Conservation (phyloP, 1,140 invertebrate genomes). For the Melipona quadrifasciata region DNA sequence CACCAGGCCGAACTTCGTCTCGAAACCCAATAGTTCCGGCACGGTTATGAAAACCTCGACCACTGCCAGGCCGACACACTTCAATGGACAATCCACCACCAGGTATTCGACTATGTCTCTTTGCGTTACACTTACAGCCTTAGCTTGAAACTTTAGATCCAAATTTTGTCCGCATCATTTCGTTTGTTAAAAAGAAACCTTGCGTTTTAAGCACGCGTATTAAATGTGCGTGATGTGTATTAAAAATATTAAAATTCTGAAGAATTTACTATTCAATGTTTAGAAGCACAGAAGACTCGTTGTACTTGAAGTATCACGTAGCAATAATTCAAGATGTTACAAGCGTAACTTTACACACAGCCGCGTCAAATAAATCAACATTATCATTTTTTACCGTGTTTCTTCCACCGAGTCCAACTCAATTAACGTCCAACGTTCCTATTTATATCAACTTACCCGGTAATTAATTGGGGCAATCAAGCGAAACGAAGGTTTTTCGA, state of each 20-base stretch:
- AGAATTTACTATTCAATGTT: neutral
- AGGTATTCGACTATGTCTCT: slow-evolving; percentile 71
- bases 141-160: neutral
- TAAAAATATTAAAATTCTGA: neutral
- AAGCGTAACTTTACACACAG: neutral
- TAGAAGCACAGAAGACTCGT: neutral
- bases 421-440: neutral
- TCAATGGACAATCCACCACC: slow-evolving; percentile 70
- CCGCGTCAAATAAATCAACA: neutral
- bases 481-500: slow-evolving; percentile 13
- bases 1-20: slow-evolving; percentile 74
- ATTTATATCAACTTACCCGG: neutral
- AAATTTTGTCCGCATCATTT: neutral
- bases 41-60: slow-evolving; percentile 55
- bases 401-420: neutral
- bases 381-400: neutral
- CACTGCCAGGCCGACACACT: slow-evolving; percentile 58
- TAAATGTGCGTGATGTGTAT: too few relatives aligned
- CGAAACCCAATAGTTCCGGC: slow-evolving; percentile 65
- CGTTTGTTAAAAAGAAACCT: neutral
- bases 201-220: too few relatives aligned
- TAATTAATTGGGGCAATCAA: neutral
- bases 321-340: neutral
- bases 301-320: too few relatives aligned
- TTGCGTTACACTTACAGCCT: slow-evolving; percentile 11